Percentiles rank a stretch among this genome's conserved stretches.
These are phyloP conservation scores for Sinodicranocentrus sp. DNA, from an alignment of 2,888 invertebrate species.

Conservation along the genomic window DNA sequence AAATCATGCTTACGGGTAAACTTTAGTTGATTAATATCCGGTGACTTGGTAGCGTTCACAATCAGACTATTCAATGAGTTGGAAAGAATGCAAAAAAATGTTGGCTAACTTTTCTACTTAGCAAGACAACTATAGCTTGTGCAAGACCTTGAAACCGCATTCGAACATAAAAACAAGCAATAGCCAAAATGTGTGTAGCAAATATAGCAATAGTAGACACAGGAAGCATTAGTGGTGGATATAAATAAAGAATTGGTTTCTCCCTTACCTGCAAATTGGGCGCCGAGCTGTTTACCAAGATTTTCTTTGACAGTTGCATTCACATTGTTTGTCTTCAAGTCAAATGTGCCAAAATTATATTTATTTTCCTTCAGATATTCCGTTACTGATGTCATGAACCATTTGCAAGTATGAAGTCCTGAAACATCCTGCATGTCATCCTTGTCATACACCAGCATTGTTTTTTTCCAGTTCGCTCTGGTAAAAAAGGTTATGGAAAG, in stretches of 20 bases:
- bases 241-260: background rate
- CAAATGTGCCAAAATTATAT: slow-evolving; percentile 82
- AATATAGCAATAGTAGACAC: background rate
- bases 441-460: slow-evolving; percentile 87
- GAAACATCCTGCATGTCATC: slow-evolving; percentile 84
- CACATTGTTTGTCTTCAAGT: slow-evolving; percentile 81
- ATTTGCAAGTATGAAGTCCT: slow-evolving; percentile 86
- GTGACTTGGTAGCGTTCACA: no score
- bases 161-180: no score
- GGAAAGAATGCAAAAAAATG: no score
- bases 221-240: background rate
- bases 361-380: slow-evolving; percentile 80
- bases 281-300: slow-evolving; percentile 80
- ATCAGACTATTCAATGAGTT: no score
- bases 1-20: no score
- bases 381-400: slow-evolving; percentile 87
- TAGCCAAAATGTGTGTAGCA: no score
- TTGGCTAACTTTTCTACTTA: no score
- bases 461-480: slow-evolving; percentile 87
- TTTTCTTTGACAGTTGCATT: slow-evolving; percentile 84
- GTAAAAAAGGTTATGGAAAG: no score
- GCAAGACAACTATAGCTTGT: no score
- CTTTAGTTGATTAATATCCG: no score
- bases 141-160: no score
- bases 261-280: slow-evolving; percentile 86